Evolutionary conservation across 2,888 invertebrate species (phyloP).

Genomic region (Cyaniris semiargus): DNA sequence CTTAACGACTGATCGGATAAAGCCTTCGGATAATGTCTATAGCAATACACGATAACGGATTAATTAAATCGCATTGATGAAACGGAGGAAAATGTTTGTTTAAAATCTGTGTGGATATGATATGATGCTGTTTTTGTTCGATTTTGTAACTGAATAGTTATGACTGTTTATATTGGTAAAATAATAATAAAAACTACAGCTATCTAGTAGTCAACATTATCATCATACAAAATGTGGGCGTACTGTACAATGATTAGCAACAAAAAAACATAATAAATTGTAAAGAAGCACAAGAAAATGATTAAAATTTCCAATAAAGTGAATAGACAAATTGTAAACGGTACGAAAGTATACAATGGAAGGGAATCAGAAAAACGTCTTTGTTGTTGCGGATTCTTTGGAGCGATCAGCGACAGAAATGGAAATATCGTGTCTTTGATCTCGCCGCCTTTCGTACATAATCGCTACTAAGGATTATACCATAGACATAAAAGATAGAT

Average conservation of each 20-base stretch:
- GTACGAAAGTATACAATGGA: neutral
- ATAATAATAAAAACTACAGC: neutral
- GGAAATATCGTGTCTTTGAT: slow-evolving; percentile 26
- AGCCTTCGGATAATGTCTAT: slow-evolving; percentile 7
- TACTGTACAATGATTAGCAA: neutral
- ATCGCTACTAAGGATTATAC: slow-evolving; percentile 7
- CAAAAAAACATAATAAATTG: neutral
- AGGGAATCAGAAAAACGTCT: slow-evolving; percentile 15
- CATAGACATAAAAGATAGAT: neutral
- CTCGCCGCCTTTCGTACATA: neutral
- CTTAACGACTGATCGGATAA: slow-evolving; percentile 11
- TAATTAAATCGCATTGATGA: slow-evolving; percentile 16
- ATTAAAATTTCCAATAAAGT: neutral
- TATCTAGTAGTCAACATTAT: too few relatives aligned
- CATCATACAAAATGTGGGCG: too few relatives aligned
- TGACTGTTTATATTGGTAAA: too few relatives aligned
- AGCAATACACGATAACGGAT: slow-evolving; percentile 10
- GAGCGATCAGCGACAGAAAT: slow-evolving; percentile 26
- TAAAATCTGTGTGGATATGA: neutral
- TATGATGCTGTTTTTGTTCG: neutral
- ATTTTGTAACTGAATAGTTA: too few relatives aligned
- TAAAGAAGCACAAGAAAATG: neutral
- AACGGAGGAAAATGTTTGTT: neutral
- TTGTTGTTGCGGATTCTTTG: slow-evolving; percentile 5
- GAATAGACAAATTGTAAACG: neutral